A percentile compares a stretch with the other conserved stretches of the same genome.
Evolutionary conservation across 2,113 vertebrate species (phyloP).

Genomic region (Ochotona curzoniae): DNA sequence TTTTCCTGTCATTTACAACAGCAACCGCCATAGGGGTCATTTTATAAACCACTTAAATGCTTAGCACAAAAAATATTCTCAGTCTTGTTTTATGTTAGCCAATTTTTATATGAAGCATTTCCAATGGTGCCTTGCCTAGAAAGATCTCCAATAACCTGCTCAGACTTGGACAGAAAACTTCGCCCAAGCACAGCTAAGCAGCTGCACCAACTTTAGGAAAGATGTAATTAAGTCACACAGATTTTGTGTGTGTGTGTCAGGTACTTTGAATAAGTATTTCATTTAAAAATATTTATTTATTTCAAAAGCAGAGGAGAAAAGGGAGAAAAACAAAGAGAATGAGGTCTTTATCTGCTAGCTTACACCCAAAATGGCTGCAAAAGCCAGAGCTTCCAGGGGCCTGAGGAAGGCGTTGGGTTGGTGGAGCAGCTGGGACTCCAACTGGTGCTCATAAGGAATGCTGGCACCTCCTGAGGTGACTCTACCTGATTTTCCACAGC

Average conservation of each 20-base stretch:
- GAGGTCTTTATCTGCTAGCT: no score
- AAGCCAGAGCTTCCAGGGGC: no score
- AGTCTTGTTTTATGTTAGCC: conserved; percentile 16
- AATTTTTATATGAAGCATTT: conserved; percentile 52
- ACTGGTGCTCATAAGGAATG: no score
- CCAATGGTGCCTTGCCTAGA: neutral
- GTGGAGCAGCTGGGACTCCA: no score
- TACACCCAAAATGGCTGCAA: no score
- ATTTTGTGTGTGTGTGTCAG: neutral
- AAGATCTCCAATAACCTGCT: neutral
- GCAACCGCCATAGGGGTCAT: conserved; percentile 55
- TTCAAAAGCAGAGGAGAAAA: no score
- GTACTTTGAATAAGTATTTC: no score
- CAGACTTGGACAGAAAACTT: neutral
- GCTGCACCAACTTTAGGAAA: neutral
- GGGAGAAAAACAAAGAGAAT: no score
- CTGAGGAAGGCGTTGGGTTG: no score
- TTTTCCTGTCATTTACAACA: conserved; percentile 53
- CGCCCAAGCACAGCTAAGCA: neutral
- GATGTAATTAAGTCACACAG: neutral
- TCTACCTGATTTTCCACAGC: no score
- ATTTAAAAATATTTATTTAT: no score
- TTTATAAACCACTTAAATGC: conserved; percentile 71
- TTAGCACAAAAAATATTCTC: neutral
- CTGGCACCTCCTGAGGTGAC: no score